Evolutionary conservation across 2,797 vertebrate genomes (phyloP), one percentile per base, ranked within the genome.

Genomic region (Myotis myotis): DNA sequence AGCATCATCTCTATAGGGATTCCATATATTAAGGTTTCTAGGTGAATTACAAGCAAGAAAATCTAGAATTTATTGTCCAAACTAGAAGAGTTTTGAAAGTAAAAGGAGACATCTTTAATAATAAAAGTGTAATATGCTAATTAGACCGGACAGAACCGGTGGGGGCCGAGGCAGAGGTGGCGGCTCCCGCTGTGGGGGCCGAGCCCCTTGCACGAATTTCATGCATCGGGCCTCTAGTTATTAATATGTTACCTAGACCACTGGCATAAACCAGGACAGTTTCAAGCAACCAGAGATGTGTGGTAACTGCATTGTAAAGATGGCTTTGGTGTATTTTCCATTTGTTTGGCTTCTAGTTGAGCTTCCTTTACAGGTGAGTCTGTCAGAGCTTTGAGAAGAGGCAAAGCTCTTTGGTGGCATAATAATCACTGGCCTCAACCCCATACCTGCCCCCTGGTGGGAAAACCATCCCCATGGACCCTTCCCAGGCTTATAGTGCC

Each of bases 61-160:
- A 76, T 10, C 38, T 41, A 55, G 60, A 62, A 76, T 71, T 49
- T 84, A 12, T 66, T 91, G 79, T 79, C 33, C 28, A 88, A 28
- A 88, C 5, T 9, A n/a, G 22, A 89, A 11, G 71, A 72, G 19
- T 68, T 79, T 94, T 91, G 17, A 62, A 79, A 78, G 53, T 41
- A 41, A 85, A 80, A 60, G 5, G 30, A 19, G 13, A 15, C 36
- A 30, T 64, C 60, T 62, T 30, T 30, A 62, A 62, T 62, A 30
- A 62, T 62, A 62, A 62, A 62, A 62, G 25, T 0, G 0, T 62
- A 62, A 28, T 30, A 62, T 62, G 12, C 60, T 62, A 62, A 28
- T 62, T 62, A 62, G 25, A 28, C 57, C 25, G 13, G 25, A 62
- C 12, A 1, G 13, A 47, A 13, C 47, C 12, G 0, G 25, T 6